A percentile compares a stretch with the other conserved stretches of the same genome.
phyloP scores from a whole-genome alignment of 2,888 invertebrate genomes.

The Phortica magna region DNA sequence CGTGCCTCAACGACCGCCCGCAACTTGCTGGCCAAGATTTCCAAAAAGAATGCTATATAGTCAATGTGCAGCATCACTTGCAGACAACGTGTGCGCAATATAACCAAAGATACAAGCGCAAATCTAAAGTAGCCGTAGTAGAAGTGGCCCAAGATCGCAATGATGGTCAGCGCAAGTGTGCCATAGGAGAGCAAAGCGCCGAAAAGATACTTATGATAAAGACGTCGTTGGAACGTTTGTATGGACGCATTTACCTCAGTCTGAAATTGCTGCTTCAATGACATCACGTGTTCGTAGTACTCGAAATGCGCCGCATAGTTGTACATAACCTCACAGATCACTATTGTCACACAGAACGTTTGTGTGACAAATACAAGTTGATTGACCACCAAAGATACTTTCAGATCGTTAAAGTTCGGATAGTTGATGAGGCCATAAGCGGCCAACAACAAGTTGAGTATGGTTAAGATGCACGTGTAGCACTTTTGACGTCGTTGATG shows the following conservation, averaged over 20 bases:
- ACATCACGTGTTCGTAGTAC: background rate
- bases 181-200: background rate
- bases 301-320: background rate
- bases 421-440: background rate
- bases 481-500: conserved; percentile 3
- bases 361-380: background rate
- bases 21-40: conserved; percentile 20
- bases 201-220: background rate
- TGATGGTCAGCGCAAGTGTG: background rate
- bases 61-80: conserved; percentile 17
- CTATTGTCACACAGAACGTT: background rate
- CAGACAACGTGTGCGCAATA: conserved; percentile 27
- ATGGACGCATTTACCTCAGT: background rate
- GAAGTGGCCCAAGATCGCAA: background rate
- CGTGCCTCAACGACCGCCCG: background rate
- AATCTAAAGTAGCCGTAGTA: conserved; percentile 16
- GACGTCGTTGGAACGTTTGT: background rate
- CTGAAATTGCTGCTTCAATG: background rate
- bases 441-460: background rate
- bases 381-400: background rate
- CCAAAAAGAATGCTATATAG: conserved; percentile 4
- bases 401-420: background rate
- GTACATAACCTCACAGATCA: background rate
- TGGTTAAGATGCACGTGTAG: background rate
- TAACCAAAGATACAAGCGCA: conserved; percentile 2